Evolutionary conservation across 2,888 invertebrate genomes (phyloP).

Genomic region (Slavum lentiscoides): DNA sequence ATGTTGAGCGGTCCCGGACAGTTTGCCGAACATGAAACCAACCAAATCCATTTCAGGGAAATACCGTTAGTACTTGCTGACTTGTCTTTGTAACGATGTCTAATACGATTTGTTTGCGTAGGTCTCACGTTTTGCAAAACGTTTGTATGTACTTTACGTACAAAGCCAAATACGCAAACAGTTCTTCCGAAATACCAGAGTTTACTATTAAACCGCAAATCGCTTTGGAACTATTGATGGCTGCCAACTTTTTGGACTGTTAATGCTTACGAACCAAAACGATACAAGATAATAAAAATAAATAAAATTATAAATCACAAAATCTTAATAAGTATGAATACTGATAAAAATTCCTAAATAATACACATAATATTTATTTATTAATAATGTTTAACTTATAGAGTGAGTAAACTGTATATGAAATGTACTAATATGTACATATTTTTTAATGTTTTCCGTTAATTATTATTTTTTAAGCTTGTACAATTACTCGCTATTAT

Average conservation of each 20-base stretch:
- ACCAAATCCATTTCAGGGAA: conserved; percentile 98
- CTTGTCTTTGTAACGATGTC: background rate
- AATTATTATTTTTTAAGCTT: too few relatives aligned
- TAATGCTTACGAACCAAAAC: conserved; percentile 62
- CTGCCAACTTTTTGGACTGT: conserved; percentile 98
- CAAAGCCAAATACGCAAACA: conserved; percentile 96
- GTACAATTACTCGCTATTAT: too few relatives aligned
- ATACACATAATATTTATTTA: too few relatives aligned
- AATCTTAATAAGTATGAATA: background rate
- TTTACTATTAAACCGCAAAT: conserved; percentile 98
- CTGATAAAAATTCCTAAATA: background rate
- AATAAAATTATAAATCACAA: background rate
- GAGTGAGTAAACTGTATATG: too few relatives aligned
- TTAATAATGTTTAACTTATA: too few relatives aligned
- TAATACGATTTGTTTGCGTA: conserved; percentile 59
- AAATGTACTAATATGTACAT: too few relatives aligned
- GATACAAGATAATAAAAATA: too few relatives aligned
- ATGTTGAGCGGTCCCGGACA: conserved; percentile 98
- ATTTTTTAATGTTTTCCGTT: too few relatives aligned
- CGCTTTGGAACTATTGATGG: conserved; percentile 97
- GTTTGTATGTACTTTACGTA: conserved; percentile 99
- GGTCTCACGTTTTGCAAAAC: conserved; percentile 96
- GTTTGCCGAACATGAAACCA: conserved; percentile 98
- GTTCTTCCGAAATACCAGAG: conserved; percentile 99
- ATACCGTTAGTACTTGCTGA: conserved; percentile 79